These are phyloP conservation scores for Takifugu flavidus DNA, from an alignment of 2,113 vertebrate species.

Conservation along the genomic window DNA sequence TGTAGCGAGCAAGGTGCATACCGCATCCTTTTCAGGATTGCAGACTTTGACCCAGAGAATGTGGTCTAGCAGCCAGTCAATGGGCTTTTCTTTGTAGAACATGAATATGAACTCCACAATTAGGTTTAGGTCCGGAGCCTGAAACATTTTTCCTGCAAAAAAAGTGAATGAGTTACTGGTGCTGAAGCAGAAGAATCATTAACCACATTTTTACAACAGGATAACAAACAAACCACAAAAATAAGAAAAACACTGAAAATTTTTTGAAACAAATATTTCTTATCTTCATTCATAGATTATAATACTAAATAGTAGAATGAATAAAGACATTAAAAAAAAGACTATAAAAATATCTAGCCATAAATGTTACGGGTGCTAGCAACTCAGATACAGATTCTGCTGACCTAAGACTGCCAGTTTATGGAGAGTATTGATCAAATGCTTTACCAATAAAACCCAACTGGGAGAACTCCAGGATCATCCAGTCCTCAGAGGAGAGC, in stretches of 20 bases:
- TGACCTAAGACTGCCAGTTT: constrained; percentile 5
- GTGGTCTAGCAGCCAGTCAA: constrained; percentile 97
- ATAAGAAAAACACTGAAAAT: not conserved
- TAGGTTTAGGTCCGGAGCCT: constrained; percentile 93
- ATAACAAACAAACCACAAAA: not conserved
- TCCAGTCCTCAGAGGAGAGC: constrained; percentile 97
- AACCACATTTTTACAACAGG: not conserved
- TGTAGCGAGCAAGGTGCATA: constrained; percentile 64
- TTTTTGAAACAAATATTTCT: not conserved
- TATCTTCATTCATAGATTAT: too few relatives aligned
- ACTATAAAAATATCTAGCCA: not conserved
- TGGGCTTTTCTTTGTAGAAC: constrained; percentile 99
- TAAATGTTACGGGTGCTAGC: not conserved
- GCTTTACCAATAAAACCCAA: constrained; percentile 94
- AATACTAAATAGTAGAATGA: too few relatives aligned
- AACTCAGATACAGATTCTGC: constrained; percentile 15
- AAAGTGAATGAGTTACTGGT: constrained; percentile 13
- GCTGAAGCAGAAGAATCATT: constrained; percentile 1
- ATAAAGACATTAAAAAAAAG: too few relatives aligned
- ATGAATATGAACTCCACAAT: constrained; percentile 99
- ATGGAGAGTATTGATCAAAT: constrained; percentile 7
- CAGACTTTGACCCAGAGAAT: constrained; percentile 99
- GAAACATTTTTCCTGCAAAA: constrained; percentile 95
- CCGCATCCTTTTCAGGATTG: constrained; percentile 97
- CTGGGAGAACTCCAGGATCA: constrained; percentile 99